Conservation (phyloP, 2,888 invertebrate species). For the Caenorhabditis plicata region DNA sequence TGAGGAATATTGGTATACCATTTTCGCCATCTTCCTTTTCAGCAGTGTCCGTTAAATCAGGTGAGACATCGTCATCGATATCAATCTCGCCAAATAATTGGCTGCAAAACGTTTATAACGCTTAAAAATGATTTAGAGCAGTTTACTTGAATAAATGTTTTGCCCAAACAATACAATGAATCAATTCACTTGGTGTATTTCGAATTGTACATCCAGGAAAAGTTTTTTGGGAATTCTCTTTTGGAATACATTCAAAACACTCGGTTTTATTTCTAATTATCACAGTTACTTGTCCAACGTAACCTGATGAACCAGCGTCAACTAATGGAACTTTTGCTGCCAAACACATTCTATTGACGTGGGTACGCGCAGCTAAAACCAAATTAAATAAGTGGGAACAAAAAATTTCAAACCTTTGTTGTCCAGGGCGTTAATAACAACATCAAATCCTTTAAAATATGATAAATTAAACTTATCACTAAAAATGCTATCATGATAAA, state of each 20-base stretch:
- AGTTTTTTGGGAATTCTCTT: slow-evolving; percentile 76
- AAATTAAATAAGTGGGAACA: slow-evolving; percentile 1
- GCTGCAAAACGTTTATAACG: slow-evolving; percentile 69
- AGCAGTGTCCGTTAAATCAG: slow-evolving; percentile 83
- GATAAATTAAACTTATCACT: slow-evolving; percentile 76
- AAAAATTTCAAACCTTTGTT: slow-evolving; percentile 73
- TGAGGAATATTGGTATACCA: no score
- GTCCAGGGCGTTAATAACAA: slow-evolving; percentile 95
- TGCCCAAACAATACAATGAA: slow-evolving; percentile 99
- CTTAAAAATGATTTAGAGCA: background rate
- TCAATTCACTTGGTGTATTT: slow-evolving; percentile 97
- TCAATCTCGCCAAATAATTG: slow-evolving; percentile 96
- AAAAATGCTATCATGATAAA: slow-evolving; percentile 81
- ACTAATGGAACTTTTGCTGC: slow-evolving; percentile 89
- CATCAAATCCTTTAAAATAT: slow-evolving; percentile 85
- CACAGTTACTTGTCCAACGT: slow-evolving; percentile 79
- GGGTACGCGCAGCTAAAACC: slow-evolving; percentile 81
- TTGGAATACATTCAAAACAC: slow-evolving; percentile 94
- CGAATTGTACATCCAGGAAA: slow-evolving; percentile 98
- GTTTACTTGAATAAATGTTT: slow-evolving; percentile 94
- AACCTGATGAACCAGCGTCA: slow-evolving; percentile 96
- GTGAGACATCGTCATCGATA: slow-evolving; percentile 95
- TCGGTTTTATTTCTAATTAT: slow-evolving; percentile 80
- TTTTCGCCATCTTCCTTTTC: slow-evolving; percentile 3
- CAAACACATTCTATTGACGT: slow-evolving; percentile 97